Conservation (phyloP, 2,113 vertebrate genomes). For the Proteles cristata region DNA sequence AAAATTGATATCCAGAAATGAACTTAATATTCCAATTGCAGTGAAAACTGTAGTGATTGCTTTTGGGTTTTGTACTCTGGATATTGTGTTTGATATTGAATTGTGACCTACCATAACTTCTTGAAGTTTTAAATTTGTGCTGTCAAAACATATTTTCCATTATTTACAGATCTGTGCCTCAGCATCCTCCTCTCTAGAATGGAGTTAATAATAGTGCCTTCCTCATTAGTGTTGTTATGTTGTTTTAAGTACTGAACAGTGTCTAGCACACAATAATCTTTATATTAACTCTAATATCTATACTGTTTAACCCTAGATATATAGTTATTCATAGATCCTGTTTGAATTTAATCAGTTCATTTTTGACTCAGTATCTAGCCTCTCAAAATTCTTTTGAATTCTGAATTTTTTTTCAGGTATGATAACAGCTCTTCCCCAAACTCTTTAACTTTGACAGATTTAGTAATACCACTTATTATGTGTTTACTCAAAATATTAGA, state of each 20-base stretch:
- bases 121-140: not conserved
- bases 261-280: not conserved
- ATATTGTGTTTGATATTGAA: not conserved
- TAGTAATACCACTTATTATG: not conserved
- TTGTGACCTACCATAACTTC: not conserved
- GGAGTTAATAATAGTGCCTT: not conserved
- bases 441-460: not conserved
- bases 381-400: conserved; percentile 36
- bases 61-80: not conserved
- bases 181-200: not conserved
- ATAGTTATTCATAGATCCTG: not conserved
- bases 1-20: not conserved
- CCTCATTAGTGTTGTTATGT: not conserved
- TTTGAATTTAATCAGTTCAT: conserved; percentile 4
- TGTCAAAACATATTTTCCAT: not conserved
- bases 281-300: not conserved
- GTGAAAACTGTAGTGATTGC: not conserved
- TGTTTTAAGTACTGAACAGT: not conserved
- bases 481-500: not conserved
- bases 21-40: not conserved
- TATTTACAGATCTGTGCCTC: not conserved
- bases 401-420: not conserved
- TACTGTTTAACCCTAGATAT: not conserved
- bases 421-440: not conserved
- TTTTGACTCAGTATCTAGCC: not conserved